Evolutionary conservation across 1,140 invertebrate genomes (phyloP), one percentile per base, ranked within the genome.

Genomic region (Drosophila willistoni): DNA sequence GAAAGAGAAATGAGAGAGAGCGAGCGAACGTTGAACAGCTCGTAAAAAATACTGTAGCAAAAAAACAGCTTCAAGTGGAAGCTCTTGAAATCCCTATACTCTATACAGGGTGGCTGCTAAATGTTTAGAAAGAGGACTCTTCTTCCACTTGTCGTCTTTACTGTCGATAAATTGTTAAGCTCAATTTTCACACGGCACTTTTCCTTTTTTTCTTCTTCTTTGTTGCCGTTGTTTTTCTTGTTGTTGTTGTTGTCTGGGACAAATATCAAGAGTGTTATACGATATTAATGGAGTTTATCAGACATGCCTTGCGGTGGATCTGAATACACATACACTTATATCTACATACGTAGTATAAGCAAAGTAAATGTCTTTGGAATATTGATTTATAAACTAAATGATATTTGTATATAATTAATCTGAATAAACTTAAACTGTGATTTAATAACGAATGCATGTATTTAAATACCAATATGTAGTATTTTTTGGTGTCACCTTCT

Each of bases 21-120:
- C 25, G 25, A 29, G 25, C 25, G 25, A 29, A 29, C 6, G 29
- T 9, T 44, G 51, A 77, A 73, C 79, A 76, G 79, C 82, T 76
- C 83, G 75, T 77, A 87, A 87, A 76, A 29, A 76, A 57, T 76
- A 87, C 56, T 66, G 80, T 75, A 61, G 64, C 64, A 66, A 68
- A 64, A 63, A 29, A 68, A 44, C 60, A 66, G 51, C 68, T 69
- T 73, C 51, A 73, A 73, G 69, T 51, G 62, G 41, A 54, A 72
- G 61, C 57, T 60, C 41, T 59, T 42, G 56, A 69, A 66, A 61
- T 42, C 63, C 66, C 60, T 25, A 78, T 57, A 78, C 63, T 61
- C 47, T 25, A 78, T 62, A 78, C 74, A 82, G 79, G 75, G 79
- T 74, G 79, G 33, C 64, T 54, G 51, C 9, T 36, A 12, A 14